Conservation (phyloP, 92 coral and sea anemone species). For the Epizoanthus rinbou region DNA sequence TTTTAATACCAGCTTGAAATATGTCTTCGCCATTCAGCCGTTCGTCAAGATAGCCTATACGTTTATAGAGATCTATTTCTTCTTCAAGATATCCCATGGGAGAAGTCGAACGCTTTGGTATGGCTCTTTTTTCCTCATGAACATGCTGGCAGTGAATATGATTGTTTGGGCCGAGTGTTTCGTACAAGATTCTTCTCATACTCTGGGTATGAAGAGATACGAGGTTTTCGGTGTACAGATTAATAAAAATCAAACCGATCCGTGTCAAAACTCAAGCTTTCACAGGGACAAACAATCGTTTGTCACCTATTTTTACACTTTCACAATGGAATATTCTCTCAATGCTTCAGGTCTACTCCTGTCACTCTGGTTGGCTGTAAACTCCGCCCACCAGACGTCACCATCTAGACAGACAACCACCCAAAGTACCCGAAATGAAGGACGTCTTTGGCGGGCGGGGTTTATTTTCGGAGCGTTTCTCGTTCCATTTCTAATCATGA, state of each 20-base stretch:
- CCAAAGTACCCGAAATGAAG: constrained; percentile 24
- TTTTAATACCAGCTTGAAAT: not conserved
- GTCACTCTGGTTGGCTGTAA: constrained; percentile 32
- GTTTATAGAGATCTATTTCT: constrained; percentile 27
- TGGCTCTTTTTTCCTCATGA: constrained; percentile 28
- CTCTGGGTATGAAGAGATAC: no score
- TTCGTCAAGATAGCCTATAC: constrained; percentile 25
- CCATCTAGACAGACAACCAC: not conserved
- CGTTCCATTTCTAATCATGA: constrained; percentile 17
- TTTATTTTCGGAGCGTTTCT: constrained; percentile 27
- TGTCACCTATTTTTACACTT: constrained; percentile 24
- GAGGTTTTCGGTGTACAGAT: not conserved
- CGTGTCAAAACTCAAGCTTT: constrained; percentile 18
- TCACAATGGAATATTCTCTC: constrained; percentile 48
- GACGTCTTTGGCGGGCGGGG: constrained; percentile 19
- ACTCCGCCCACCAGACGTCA: no score
- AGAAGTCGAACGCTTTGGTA: constrained; percentile 19
- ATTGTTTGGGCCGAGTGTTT: constrained; percentile 43
- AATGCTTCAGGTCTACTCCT: constrained; percentile 39
- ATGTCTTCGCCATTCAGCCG: constrained; percentile 11
- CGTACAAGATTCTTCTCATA: constrained; percentile 12
- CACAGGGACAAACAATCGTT: not conserved
- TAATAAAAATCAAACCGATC: not conserved
- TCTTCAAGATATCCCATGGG: constrained; percentile 25
- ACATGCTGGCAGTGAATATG: constrained; percentile 34